Evolutionary conservation across 2,113 vertebrate species (phyloP).

Genomic region (Nesospiza acunhae): DNA sequence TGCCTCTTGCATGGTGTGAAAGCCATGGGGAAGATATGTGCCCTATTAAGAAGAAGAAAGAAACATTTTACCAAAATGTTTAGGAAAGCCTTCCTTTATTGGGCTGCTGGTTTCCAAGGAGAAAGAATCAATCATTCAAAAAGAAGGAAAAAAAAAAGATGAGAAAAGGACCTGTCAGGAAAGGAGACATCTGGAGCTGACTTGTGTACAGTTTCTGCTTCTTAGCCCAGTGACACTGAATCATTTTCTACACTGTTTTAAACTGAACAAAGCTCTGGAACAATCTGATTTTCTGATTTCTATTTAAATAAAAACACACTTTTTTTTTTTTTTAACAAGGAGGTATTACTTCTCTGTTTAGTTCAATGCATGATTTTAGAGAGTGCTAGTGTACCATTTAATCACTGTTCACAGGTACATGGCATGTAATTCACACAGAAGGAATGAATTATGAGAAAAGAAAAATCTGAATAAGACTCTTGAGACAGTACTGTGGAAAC

Average conservation of each 20-base stretch:
- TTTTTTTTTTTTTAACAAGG: background rate
- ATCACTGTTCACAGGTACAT: background rate
- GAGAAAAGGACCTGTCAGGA: slow-evolving; percentile 12
- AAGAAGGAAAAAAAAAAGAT: background rate
- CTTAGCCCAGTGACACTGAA: background rate
- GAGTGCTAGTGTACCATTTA: background rate
- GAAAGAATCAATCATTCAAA: slow-evolving; percentile 19
- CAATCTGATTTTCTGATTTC: background rate
- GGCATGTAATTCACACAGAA: background rate
- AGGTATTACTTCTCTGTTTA: background rate
- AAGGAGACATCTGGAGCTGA: slow-evolving; percentile 30
- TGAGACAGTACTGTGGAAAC: background rate
- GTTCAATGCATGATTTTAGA: background rate
- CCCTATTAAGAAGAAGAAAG: slow-evolving; percentile 17
- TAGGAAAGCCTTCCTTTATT: background rate
- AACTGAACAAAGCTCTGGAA: background rate
- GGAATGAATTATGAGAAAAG: background rate
- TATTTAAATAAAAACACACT: background rate
- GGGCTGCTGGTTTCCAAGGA: slow-evolving; percentile 36
- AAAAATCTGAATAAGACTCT: background rate
- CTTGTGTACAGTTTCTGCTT: slow-evolving; percentile 1
- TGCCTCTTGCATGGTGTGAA: background rate
- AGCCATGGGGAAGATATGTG: background rate
- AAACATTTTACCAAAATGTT: slow-evolving; percentile 34
- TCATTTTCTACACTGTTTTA: background rate